Evolutionary conservation across 2,113 vertebrate species (phyloP).

Genomic region (Poeciliopsis turrubarensis): DNA sequence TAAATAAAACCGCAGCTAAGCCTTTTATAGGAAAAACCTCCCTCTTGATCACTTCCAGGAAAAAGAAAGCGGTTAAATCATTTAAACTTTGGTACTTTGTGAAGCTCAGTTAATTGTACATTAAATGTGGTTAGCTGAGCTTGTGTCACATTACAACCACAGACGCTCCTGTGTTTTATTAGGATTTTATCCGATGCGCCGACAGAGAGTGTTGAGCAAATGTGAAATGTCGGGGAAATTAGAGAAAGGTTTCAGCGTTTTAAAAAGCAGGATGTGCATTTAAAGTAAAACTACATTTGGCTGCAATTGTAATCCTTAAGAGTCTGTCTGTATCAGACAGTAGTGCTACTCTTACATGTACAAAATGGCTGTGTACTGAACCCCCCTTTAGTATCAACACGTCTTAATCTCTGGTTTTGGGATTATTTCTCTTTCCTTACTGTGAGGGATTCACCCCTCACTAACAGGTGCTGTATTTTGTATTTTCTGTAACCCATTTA

Average conservation of each 20-base stretch:
- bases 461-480: too few relatives aligned
- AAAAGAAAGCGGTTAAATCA: background rate
- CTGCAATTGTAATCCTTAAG: background rate
- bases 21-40: constrained; percentile 45
- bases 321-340: background rate
- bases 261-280: too few relatives aligned
- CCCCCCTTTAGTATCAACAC: too few relatives aligned
- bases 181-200: background rate
- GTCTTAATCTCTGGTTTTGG: too few relatives aligned
- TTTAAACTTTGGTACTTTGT: background rate
- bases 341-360: too few relatives aligned
- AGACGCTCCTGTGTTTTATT: background rate
- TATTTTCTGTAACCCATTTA: too few relatives aligned
- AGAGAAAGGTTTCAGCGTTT: too few relatives aligned
- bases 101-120: background rate
- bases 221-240: background rate
- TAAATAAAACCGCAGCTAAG: constrained; percentile 78
- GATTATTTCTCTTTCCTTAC: too few relatives aligned
- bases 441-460: too few relatives aligned
- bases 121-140: background rate
- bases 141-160: background rate
- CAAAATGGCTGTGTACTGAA: too few relatives aligned
- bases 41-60: too few relatives aligned
- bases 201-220: background rate
- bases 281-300: background rate